Percentiles rank a stretch among this genome's conserved stretches.
Conservation (phyloP, 1,140 invertebrate genomes). For the Drosophila ohnishii region DNA sequence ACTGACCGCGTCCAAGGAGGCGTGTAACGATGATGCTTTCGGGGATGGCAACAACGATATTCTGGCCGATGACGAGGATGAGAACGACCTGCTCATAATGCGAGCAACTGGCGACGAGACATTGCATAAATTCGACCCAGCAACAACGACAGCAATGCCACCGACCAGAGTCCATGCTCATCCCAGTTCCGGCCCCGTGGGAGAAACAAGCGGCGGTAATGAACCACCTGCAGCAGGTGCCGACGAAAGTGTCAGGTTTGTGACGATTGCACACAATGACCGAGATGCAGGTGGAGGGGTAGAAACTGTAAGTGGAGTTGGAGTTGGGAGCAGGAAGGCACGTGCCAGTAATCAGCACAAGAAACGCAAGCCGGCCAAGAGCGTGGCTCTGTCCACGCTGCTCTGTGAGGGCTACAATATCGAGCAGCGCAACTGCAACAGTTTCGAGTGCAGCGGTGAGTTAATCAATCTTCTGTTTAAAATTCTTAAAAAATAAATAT, state of each 20-base stretch:
- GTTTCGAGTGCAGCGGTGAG: slow-evolving; percentile 81
- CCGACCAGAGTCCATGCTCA: slow-evolving; percentile 7
- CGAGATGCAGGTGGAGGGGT: slow-evolving; percentile 11
- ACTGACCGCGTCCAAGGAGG: slow-evolving; percentile 50
- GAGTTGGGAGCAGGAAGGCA: slow-evolving; percentile 45
- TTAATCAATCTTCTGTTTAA: not conserved
- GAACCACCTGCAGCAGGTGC: slow-evolving; percentile 27
- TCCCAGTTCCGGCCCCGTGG: slow-evolving; percentile 16
- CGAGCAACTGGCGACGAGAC: slow-evolving; percentile 46
- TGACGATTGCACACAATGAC: slow-evolving; percentile 59
- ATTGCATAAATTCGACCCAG: slow-evolving; percentile 53
- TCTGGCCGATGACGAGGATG: slow-evolving; percentile 41
- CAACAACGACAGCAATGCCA: slow-evolving; percentile 24
- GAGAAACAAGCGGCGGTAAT: slow-evolving; percentile 66
- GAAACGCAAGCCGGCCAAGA: slow-evolving; percentile 70
- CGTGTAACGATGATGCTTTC: slow-evolving; percentile 59
- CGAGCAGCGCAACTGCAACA: slow-evolving; percentile 82
- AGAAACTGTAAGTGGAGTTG: not conserved
- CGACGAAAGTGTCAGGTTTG: slow-evolving; percentile 65
- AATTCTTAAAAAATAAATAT: not conserved
- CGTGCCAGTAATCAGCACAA: slow-evolving; percentile 71
- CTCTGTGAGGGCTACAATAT: slow-evolving; percentile 82
- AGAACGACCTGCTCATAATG: slow-evolving; percentile 54
- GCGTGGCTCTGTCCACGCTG: slow-evolving; percentile 68
- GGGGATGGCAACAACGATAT: slow-evolving; percentile 65